phyloP scores from a whole-genome alignment of 1,140 invertebrate genomes.

The Drosophila truncata region DNA sequence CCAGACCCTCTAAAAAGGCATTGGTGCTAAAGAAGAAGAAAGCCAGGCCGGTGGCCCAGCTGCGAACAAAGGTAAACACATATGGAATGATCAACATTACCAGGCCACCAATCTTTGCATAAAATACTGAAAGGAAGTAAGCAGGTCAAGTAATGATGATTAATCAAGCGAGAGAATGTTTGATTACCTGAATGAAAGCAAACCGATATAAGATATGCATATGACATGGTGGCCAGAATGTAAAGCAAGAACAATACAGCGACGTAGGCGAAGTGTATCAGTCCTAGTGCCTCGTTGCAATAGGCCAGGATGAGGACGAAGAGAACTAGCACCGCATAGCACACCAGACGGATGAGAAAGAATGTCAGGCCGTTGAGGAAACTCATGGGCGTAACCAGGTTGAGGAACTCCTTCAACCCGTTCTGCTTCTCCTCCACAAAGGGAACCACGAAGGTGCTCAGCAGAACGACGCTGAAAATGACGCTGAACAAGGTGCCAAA shows the following conservation, averaged over 20 bases:
- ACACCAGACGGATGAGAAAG: slow-evolving; percentile 68
- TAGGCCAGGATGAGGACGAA: slow-evolving; percentile 46
- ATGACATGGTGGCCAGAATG: slow-evolving; percentile 71
- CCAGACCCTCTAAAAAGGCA: slow-evolving; percentile 69
- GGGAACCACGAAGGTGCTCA: slow-evolving; percentile 76
- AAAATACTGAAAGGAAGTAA: slow-evolving; percentile 66
- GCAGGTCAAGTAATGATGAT: not conserved
- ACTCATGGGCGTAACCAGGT: slow-evolving; percentile 78
- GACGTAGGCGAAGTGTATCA: slow-evolving; percentile 45
- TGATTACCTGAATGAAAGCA: slow-evolving; percentile 80
- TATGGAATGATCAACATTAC: slow-evolving; percentile 73
- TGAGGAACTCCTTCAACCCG: slow-evolving; percentile 78
- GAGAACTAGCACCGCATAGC: slow-evolving; percentile 49
- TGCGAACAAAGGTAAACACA: slow-evolving; percentile 64
- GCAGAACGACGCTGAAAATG: slow-evolving; percentile 64
- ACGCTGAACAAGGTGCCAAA: slow-evolving; percentile 69
- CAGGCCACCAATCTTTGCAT: slow-evolving; percentile 80
- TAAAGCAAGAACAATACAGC: slow-evolving; percentile 68
- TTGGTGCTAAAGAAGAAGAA: slow-evolving; percentile 64
- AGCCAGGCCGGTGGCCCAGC: slow-evolving; percentile 49
- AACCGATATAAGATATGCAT: slow-evolving; percentile 80
- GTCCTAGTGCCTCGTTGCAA: slow-evolving; percentile 49
- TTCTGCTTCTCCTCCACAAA: slow-evolving; percentile 84
- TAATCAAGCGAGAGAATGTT: not conserved
- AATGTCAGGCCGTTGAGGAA: slow-evolving; percentile 81